Evolutionary conservation across 92 coral and sea anemone genomes (phyloP).

Genomic region (Diadumene lineata): DNA sequence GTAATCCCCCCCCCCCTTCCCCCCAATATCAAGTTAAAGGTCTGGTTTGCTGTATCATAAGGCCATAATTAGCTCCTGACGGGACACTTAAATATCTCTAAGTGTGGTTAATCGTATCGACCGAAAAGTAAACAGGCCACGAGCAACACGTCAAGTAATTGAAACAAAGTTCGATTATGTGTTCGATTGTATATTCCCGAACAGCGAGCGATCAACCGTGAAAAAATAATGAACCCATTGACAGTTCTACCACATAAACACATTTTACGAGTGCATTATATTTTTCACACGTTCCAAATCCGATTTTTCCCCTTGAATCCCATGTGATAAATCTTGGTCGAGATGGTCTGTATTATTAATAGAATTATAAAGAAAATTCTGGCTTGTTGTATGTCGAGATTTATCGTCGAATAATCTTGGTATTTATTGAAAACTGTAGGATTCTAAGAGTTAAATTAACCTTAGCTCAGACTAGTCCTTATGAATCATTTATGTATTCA

Average conservation of each 20-base stretch:
- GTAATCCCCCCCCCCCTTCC: not conserved
- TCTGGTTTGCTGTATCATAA: not conserved
- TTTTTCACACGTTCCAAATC: conserved; percentile 3
- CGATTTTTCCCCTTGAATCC: not conserved
- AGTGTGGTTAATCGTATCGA: conserved; percentile 10
- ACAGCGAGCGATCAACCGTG: conserved; percentile 3
- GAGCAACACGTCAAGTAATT: conserved; percentile 4
- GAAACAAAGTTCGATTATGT: not conserved
- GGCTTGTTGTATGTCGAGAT: not conserved
- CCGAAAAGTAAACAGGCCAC: not conserved
- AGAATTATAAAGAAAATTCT: not conserved
- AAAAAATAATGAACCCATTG: conserved; percentile 6
- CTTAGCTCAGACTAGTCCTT: not conserved
- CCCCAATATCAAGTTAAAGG: conserved; percentile 3
- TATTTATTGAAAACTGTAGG: not conserved
- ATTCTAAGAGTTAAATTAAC: not conserved
- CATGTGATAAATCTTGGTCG: not conserved
- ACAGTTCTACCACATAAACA: not conserved
- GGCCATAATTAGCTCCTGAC: conserved; percentile 5
- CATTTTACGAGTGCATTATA: conserved; percentile 2
- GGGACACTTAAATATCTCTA: conserved; percentile 1
- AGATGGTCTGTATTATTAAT: not conserved
- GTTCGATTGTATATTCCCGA: too few species aligned
- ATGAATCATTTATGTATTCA: not conserved
- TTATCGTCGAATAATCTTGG: not conserved